Percentiles rank a stretch among this genome's conserved stretches.
Conservation (phyloP, 1,140 invertebrate genomes). For the Zaprionus davidi region DNA sequence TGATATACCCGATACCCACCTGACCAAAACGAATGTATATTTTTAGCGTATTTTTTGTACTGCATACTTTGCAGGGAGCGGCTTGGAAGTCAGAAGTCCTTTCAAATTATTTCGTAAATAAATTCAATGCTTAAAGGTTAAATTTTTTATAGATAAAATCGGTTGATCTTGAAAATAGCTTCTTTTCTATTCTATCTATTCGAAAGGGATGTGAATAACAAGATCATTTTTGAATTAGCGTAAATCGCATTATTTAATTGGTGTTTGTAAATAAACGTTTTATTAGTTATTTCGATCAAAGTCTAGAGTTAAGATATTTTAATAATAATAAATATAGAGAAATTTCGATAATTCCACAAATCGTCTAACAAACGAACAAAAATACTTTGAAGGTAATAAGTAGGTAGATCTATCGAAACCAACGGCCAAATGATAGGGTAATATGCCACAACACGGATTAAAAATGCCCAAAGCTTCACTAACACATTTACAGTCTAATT, state of each 20-base stretch:
- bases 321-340: slow-evolving; percentile 23
- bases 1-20: no score
- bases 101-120: background rate
- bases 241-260: slow-evolving; percentile 15
- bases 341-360: slow-evolving; percentile 28
- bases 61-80: no score
- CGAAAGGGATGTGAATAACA: background rate
- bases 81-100: no score
- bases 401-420: slow-evolving; percentile 49
- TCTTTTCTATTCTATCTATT: no score
- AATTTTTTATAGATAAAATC: no score
- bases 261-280: slow-evolving; percentile 17
- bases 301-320: slow-evolving; percentile 29
- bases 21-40: no score
- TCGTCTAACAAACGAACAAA: slow-evolving; percentile 21
- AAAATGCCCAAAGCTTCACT: slow-evolving; percentile 64
- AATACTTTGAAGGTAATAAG: slow-evolving; percentile 11
- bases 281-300: slow-evolving; percentile 23
- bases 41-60: background rate
- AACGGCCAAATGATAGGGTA: slow-evolving; percentile 56
- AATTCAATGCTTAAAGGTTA: background rate
- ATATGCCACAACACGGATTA: slow-evolving; percentile 64
- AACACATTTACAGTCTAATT: slow-evolving; percentile 49
- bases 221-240: background rate
- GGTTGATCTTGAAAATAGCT: no score